Percentiles rank a stretch among this genome's conserved stretches.
Evolutionary conservation across 2,113 vertebrate genomes (phyloP).

Genomic region (Micronycteris hirsuta): DNA sequence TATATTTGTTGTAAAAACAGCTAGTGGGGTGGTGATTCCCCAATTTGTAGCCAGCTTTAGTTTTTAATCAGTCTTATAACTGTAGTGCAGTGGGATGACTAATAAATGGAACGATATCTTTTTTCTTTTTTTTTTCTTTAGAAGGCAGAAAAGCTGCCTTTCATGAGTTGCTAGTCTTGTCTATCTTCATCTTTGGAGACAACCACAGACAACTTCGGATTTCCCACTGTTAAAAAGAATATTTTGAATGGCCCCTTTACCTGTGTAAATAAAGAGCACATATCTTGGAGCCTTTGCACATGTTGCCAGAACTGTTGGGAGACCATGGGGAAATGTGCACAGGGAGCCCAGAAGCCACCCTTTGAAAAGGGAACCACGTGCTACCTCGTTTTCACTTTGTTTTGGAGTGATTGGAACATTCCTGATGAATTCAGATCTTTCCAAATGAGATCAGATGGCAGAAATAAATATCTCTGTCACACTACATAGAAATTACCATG

Average conservation of each 20-base stretch:
- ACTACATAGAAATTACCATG: not conserved
- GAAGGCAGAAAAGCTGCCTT: not conserved
- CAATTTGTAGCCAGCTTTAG: not conserved
- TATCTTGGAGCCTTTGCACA: not conserved
- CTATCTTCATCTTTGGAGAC: not conserved
- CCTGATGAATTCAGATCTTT: not conserved
- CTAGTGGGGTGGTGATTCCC: not conserved
- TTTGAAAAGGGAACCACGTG: not conserved
- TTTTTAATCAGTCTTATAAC: slow-evolving; percentile 25
- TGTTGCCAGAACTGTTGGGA: not conserved
- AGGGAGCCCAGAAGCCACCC: not conserved
- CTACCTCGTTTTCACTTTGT: not conserved
- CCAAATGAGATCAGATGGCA: not conserved
- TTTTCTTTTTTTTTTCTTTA: not conserved
- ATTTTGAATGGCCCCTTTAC: not conserved
- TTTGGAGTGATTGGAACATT: not conserved
- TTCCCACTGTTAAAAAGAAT: not conserved
- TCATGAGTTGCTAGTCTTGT: not conserved
- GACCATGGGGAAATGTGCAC: not conserved
- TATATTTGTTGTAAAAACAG: not conserved
- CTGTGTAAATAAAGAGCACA: not conserved
- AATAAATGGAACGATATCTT: not conserved
- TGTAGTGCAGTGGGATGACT: not conserved
- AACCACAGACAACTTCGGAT: not conserved
- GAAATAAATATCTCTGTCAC: not conserved